These are phyloP conservation scores for Albula glossodonta DNA, from an alignment of 2,113 vertebrate genomes.

Conservation along the genomic window DNA sequence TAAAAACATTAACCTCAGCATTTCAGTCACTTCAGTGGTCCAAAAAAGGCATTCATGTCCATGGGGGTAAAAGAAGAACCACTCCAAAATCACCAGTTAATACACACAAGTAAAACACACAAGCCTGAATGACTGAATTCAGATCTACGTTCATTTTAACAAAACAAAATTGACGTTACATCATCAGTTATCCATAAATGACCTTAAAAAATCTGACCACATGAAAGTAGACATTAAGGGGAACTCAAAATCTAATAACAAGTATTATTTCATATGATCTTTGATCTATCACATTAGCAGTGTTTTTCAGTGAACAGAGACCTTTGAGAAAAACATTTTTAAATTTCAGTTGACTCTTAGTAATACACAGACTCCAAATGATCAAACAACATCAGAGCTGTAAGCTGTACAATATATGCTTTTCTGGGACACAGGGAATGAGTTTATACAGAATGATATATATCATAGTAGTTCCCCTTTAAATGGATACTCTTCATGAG, in stretches of 20 bases:
- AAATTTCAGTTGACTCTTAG: neutral
- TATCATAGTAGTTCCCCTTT: neutral
- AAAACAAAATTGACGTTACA: neutral
- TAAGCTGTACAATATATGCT: neutral
- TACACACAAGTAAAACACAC: slow-evolving; percentile 2
- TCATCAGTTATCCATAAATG: neutral
- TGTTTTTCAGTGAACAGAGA: neutral
- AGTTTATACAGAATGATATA: neutral
- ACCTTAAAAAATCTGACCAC: neutral
- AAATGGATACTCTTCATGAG: neutral
- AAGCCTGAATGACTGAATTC: slow-evolving; percentile 21
- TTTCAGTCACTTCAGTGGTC: slow-evolving; percentile 7
- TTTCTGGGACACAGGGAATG: neutral
- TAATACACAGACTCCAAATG: neutral
- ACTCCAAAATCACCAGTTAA: neutral
- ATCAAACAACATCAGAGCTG: neutral
- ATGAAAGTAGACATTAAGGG: neutral
- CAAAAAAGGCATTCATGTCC: slow-evolving; percentile 25
- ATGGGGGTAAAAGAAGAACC: neutral
- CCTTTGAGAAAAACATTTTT: neutral
- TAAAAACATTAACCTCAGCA: neutral
- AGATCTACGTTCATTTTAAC: slow-evolving; percentile 15
- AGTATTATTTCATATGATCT: neutral
- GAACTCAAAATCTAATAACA: neutral
- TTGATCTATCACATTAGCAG: neutral